Evolutionary conservation across 2,113 vertebrate species (phyloP).

Genomic region (Bubo scandiacus): DNA sequence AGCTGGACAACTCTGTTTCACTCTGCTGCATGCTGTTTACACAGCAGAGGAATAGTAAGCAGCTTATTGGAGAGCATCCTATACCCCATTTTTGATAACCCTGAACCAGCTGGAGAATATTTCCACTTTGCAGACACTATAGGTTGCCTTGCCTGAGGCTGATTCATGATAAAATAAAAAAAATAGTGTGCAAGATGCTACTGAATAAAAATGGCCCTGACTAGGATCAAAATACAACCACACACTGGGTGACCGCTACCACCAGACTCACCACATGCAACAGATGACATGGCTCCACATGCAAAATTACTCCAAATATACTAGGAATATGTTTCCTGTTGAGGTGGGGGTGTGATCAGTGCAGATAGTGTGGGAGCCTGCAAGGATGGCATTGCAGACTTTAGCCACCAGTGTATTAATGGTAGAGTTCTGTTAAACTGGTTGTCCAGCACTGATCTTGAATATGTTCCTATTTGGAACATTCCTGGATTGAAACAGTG

Average conservation of each 20-base stretch:
- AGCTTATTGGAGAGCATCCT: not conserved
- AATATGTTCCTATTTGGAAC: not conserved
- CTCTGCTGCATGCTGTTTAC: not conserved
- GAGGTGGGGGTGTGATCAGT: not conserved
- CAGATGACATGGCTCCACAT: not conserved
- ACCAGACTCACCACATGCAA: not conserved
- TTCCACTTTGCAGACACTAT: not conserved
- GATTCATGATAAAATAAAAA: not conserved
- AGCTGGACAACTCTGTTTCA: not conserved
- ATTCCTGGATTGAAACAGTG: not conserved
- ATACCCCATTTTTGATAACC: not conserved
- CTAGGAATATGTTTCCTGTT: not conserved
- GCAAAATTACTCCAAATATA: not conserved
- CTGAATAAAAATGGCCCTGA: not conserved
- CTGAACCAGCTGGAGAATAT: not conserved
- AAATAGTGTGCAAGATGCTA: not conserved
- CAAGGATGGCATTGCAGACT: not conserved
- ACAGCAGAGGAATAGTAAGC: not conserved
- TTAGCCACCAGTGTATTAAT: not conserved
- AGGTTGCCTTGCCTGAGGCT: not conserved
- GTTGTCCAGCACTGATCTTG: not conserved
- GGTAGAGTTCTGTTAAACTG: not conserved
- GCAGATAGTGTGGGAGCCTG: rapidly evolving
- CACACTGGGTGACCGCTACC: not conserved
- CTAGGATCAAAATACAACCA: not conserved